Evolutionary conservation across 2,113 vertebrate genomes (phyloP), one percentile per base, ranked within the genome.

Genomic region (Nesospiza acunhae): DNA sequence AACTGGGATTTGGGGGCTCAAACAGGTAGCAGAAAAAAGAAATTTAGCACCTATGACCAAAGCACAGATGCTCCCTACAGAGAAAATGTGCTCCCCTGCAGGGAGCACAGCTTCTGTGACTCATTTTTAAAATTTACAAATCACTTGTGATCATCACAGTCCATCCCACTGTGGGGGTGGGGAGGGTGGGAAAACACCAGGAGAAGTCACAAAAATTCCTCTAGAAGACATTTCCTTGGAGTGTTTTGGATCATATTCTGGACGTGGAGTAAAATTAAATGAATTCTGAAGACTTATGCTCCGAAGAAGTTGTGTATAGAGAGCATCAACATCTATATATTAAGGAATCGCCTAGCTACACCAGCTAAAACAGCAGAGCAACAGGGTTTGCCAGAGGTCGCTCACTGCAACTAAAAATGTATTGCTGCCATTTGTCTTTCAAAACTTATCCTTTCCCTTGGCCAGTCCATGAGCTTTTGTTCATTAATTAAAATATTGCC

Each of bases 401-500:
- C 46, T 27, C 63, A 22, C 15, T 53, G 19, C 47, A 84, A 60
- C 41, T 64, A 75, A 87, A 95, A 72, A 49, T 4, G 10, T 37
- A 64, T 27, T 60, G 62, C 49, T 95, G 46, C 22, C 74, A 68
- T 60, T 87, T 93, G 66, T 31, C 70, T 80, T 95, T 76, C 94
- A 91, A 72, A 95, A 89, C 31, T 68, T 53, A 35, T 4, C 41
- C 22, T 7, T 91, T 60, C 39, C 69, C 31, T 84, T 72, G 52
- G 58, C 44, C 19, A 81, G 64, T 11, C 37, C 31, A 4, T 20
- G 72, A 75, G 62, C 7, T 84, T 82, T 75, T 72, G 41, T 67
- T 89, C 84, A 30, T 92, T 90, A 92, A 92, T 90, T 95, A 93
- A 96, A 93, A 77, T 49, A 75, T 16, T 83, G 85, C 67, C 63